Conservation (phyloP, 2,888 invertebrate genomes). For the Conomelus anceps region DNA sequence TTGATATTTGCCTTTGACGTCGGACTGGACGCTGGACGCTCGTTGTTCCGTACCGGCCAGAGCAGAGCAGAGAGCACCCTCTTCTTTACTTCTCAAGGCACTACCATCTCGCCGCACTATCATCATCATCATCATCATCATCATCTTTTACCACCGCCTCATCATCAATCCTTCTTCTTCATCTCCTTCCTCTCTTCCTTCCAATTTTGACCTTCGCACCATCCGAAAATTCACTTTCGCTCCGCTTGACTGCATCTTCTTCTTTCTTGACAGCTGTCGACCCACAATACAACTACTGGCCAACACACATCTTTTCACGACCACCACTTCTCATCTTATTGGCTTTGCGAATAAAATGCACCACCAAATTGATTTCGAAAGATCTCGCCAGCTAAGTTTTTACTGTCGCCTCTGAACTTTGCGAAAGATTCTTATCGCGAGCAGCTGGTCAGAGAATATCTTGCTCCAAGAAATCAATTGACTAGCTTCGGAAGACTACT, state of each 20-base stretch:
- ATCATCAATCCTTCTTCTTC: background rate
- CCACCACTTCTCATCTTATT: background rate
- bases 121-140: background rate
- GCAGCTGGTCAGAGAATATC: background rate
- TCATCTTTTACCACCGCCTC: background rate
- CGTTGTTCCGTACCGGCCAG: background rate
- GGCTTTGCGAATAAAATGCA: background rate
- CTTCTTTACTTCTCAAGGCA: background rate
- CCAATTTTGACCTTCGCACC: background rate
- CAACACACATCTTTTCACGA: background rate
- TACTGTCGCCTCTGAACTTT: background rate
- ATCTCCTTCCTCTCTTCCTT: background rate
- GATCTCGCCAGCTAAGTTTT: background rate
- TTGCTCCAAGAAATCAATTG: background rate
- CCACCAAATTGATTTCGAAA: background rate
- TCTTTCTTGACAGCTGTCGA: background rate
- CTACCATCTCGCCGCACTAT: background rate
- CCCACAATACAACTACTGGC: background rate
- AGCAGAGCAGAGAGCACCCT: too few relatives aligned
- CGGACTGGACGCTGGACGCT: background rate
- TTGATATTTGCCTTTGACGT: constrained; percentile 29
- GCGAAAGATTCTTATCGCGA: background rate
- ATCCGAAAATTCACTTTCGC: background rate
- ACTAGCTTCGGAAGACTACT: background rate
- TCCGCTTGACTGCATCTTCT: background rate